Base-by-base conservation (phyloP, 2,113 vertebrate genomes). In the Myanophis thanlyinensis region DNA sequence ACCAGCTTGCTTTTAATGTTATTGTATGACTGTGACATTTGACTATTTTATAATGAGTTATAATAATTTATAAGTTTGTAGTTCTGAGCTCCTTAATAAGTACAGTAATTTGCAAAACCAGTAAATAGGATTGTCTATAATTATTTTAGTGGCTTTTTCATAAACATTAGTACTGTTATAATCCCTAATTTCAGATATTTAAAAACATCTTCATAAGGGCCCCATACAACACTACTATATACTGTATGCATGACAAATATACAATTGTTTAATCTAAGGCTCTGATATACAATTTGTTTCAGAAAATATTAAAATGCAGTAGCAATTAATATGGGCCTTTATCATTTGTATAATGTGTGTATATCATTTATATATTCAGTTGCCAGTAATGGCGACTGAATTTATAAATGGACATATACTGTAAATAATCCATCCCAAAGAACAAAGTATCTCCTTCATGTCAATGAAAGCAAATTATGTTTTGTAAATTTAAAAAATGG, bases 321-420 rank as follows among this genome's bases (percentile, higher is more conserved):
- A 8, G 0, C 10, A 89, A 93, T 95, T 89, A 93, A 51, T 93
- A 84, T 59, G 15, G 73, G 22, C 10, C 80, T 90, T 87, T 0
- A 0, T 88, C 92, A 80, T 6, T 6, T 84, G 22, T 18, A 20
- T 51, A 53, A 89, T 91, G 12, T 10, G 84, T 10, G 1, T 2
- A 94, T 86, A 85, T 73, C 89, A 49, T 88, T 92, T 86, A 94
- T 95, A 92, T 90, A 91, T 85, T 87, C 30, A n/a, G 20, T 46
- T 94, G 85, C 52, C 1, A 89, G 89, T 90, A 95, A 91, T 62
- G 1, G 52, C 48, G 59, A 92, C 91, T 93, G 8, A 87, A 95
- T 88, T 44, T 30, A 48, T 44, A 54, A 10, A 46, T 30, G 22
- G 15, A 49, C 4, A 52, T 11, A 92, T 6, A n/a, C n/a, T n/a